Evolutionary conservation across 2,888 invertebrate genomes (phyloP).

Genomic region (Platerodrilus igneus): DNA sequence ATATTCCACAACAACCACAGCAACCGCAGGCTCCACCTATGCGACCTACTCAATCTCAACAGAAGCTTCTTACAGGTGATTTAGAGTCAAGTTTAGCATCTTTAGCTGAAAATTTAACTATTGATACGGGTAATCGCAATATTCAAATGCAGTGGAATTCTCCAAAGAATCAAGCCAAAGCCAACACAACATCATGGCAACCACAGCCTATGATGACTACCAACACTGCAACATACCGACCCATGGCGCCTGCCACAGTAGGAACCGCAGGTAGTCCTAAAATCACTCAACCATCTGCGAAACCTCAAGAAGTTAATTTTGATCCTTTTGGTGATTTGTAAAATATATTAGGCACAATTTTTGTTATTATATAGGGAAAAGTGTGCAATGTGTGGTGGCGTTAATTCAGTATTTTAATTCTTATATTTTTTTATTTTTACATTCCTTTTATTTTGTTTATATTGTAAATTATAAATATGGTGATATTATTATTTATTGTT

Average conservation of each 20-base stretch:
- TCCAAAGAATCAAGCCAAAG: conserved; percentile 64
- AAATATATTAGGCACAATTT: conserved; percentile 14
- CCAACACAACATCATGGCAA: conserved; percentile 74
- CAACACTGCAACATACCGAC: conserved; percentile 77
- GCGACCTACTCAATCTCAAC: conserved; percentile 40
- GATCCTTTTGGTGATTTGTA: conserved; percentile 49
- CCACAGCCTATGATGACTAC: conserved; percentile 85
- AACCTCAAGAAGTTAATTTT: conserved; percentile 41
- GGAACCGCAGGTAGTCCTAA: conserved; percentile 38
- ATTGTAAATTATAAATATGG: conserved; percentile 1
- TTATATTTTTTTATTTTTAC: conserved; percentile 5
- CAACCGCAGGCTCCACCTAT: conserved; percentile 34
- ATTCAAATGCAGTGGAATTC: conserved; percentile 79
- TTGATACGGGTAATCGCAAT: conserved; percentile 58
- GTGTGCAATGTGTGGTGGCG: conserved; percentile 15
- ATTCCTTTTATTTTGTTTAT: neutral
- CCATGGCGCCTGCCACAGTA: conserved; percentile 57
- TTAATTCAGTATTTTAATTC: conserved; percentile 3
- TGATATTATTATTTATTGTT: conserved; percentile 5
- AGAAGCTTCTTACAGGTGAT: conserved; percentile 80
- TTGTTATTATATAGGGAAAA: conserved; percentile 11
- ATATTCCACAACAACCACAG: conserved; percentile 53
- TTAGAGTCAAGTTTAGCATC: conserved; percentile 91
- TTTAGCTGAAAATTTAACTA: conserved; percentile 87
- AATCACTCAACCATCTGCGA: conserved; percentile 32